Evolutionary conservation across 2,113 vertebrate species (phyloP).

Genomic region (Odontesthes bonariensis): DNA sequence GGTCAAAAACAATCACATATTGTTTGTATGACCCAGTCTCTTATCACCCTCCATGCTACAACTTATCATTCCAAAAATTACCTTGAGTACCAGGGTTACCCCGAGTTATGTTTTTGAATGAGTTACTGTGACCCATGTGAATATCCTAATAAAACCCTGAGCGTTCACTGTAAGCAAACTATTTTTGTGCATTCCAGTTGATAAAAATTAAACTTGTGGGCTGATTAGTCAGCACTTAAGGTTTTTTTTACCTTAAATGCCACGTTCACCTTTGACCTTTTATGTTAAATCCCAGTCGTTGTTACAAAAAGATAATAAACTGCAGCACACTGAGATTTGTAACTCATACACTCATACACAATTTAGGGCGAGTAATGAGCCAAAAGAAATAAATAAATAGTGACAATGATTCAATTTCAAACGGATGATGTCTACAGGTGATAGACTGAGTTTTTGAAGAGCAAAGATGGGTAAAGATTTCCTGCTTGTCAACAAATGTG

Average conservation of each 20-base stretch:
- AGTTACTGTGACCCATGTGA: conserved; percentile 13
- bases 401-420: too few species aligned
- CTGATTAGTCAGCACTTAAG: conserved; percentile 5
- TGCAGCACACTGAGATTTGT: background rate
- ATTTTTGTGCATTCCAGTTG: conserved; percentile 20
- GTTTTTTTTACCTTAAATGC: conserved; percentile 1
- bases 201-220: conserved; percentile 17
- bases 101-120: background rate
- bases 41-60: background rate
- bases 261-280: conserved; percentile 8
- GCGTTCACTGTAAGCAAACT: conserved; percentile 12
- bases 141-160: conserved; percentile 28
- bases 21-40: background rate
- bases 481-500: too few species aligned
- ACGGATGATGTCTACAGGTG: too few species aligned
- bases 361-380: too few species aligned
- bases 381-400: too few species aligned
- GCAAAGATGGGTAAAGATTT: too few species aligned
- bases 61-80: conserved; percentile 8
- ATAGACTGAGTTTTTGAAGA: too few species aligned
- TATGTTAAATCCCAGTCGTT: background rate
- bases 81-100: conserved; percentile 4
- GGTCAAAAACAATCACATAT: conserved; percentile 1
- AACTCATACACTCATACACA: background rate
- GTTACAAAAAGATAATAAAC: background rate